Evolutionary conservation across 2,113 vertebrate genomes (phyloP), one percentile per base, ranked within the genome.

Genomic region (Apistogramma diplotaenia): DNA sequence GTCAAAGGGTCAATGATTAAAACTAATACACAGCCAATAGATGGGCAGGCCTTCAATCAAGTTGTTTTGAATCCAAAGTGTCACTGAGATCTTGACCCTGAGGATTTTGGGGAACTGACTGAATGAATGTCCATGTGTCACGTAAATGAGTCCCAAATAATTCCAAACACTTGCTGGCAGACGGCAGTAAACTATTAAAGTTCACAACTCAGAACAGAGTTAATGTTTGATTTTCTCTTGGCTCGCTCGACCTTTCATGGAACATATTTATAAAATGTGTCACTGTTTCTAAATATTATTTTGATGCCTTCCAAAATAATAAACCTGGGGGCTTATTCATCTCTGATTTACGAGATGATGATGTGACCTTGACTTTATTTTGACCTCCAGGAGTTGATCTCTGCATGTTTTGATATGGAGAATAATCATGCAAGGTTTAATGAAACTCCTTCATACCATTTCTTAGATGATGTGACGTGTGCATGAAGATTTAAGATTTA

Each of bases 101-200:
- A 40, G 15, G 23, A 15, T 67, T 67, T 67, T 25, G 40, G 46
- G 0, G 18, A 46, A 67, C 25, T 67, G 61, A 65, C 9, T 27
- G 62, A 67, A 2, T 46, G 40, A 67, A 23, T 49, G 27, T 70
- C 19, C 5, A 8, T 49, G 16, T 40, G 40, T 12, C 23, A 0
- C 29, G 40, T 67, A 29, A 49, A 67, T 67, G 16, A 25, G 16
- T 49, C 0, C 40, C 21, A 49, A 1, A 23, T 29, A 67, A 46
- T 67, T 0, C 0, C 23, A 49, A 67, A 46, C 40, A 67, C 23
- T 0, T 0, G 13, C 27, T 65, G 37, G 25, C 37, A 25, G 13
- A 65, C 46, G 43, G 2, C 43, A 65, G 40, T 49, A 67, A 13
- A 46, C 5, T 46, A 15, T 16, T 16, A 27, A 49, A 27, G 23